These are phyloP conservation scores for Panthera tigris DNA, from an alignment of 2,113 vertebrate genomes.

Conservation along the genomic window DNA sequence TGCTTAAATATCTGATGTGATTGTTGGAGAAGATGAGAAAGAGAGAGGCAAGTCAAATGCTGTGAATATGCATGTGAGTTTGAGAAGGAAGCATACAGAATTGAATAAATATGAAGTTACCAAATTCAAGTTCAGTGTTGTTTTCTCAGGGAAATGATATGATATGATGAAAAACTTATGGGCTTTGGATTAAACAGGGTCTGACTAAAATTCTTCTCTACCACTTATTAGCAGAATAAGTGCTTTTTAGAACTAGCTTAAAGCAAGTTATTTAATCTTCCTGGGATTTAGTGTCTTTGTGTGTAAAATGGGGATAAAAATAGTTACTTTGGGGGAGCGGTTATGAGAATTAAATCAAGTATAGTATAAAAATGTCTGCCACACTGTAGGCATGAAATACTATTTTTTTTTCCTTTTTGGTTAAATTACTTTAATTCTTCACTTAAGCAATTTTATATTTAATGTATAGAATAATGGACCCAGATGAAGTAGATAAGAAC, in stretches of 20 bases:
- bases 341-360: conserved; percentile 11
- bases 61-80: not conserved
- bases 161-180: conserved; percentile 12
- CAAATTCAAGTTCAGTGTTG: not conserved
- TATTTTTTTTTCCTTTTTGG: conserved; percentile 1
- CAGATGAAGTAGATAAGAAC: not conserved
- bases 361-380: not conserved
- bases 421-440: not conserved
- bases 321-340: not conserved
- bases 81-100: not conserved
- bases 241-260: conserved; percentile 1
- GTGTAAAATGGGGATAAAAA: conserved; percentile 47
- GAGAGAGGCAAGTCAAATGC: not conserved
- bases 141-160: not conserved
- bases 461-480: not conserved
- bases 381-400: not conserved
- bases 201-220: conserved; percentile 39
- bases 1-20: not conserved
- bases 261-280: conserved; percentile 15
- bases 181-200: not conserved
- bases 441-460: not conserved
- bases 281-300: not conserved
- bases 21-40: not conserved
- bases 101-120: not conserved
- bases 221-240: not conserved